Percentiles rank a stretch among this genome's conserved stretches.
phyloP scores from a whole-genome alignment of 2,797 vertebrate species.

The Neosilurus mollespiculum region DNA sequence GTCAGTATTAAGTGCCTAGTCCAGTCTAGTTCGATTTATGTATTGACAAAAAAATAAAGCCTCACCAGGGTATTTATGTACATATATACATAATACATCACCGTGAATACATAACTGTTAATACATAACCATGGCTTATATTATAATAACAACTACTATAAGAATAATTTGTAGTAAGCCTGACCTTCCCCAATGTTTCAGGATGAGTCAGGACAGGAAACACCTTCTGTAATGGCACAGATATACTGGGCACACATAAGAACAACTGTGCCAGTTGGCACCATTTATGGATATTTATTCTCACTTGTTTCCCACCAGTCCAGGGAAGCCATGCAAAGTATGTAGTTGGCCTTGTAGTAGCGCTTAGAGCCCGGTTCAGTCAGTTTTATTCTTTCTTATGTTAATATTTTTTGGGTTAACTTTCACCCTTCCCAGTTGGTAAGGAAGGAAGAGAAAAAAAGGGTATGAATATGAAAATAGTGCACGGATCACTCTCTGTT shows the following conservation, averaged over 20 bases:
- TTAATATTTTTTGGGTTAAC: background rate
- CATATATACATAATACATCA: too few species aligned
- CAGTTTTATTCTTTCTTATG: background rate
- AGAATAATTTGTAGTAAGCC: background rate
- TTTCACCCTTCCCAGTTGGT: background rate
- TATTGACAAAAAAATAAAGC: background rate
- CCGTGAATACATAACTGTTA: too few species aligned
- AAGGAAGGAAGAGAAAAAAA: background rate
- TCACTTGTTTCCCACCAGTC: background rate
- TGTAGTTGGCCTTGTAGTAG: background rate
- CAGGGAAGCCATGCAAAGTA: background rate
- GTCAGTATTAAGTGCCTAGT: background rate
- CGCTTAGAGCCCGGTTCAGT: background rate
- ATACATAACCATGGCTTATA: too few species aligned
- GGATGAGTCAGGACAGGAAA: slow-evolving; percentile 22
- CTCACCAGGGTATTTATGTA: slow-evolving; percentile 2
- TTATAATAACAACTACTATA: background rate
- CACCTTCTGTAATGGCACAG: background rate
- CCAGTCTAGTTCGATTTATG: background rate
- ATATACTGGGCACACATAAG: background rate
- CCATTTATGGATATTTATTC: background rate
- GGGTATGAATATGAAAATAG: background rate
- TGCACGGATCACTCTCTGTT: background rate
- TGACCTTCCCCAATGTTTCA: slow-evolving; percentile 12
- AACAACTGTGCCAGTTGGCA: slow-evolving; percentile 1